Evolutionary conservation across 2,113 vertebrate genomes (phyloP).

Genomic region (Pandion haliaetus): DNA sequence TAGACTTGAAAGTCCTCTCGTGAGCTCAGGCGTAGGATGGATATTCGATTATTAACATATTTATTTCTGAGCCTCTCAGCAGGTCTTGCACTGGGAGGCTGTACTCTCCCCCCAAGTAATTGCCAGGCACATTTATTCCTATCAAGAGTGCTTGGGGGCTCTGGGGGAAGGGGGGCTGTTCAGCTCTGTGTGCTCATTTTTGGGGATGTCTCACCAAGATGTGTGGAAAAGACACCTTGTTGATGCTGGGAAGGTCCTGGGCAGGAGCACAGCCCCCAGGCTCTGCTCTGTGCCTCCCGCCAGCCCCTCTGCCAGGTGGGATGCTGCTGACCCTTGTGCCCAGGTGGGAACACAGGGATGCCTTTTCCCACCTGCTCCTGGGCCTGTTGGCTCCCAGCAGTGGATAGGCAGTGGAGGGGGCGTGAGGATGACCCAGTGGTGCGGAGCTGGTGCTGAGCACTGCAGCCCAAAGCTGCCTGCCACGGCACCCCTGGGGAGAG

Average conservation of each 20-base stretch:
- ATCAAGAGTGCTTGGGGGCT: background rate
- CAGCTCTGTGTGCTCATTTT: background rate
- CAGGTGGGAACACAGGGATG: background rate
- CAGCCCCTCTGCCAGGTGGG: background rate
- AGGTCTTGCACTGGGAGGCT: background rate
- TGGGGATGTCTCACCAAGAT: background rate
- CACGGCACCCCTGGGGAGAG: background rate
- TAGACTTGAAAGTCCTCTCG: constrained; percentile 58
- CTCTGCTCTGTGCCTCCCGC: background rate
- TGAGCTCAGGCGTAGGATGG: constrained; percentile 25
- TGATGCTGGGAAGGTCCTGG: background rate
- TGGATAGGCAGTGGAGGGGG: background rate
- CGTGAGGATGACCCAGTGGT: background rate
- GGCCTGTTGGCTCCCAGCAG: background rate
- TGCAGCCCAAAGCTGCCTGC: background rate
- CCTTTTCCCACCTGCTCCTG: background rate
- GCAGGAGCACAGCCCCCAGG: background rate
- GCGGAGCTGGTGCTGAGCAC: background rate
- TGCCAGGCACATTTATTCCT: background rate
- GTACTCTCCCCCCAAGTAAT: background rate
- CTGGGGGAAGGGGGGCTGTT: background rate
- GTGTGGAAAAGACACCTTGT: background rate
- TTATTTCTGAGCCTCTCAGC: constrained; percentile 38
- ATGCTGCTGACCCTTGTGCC: background rate
- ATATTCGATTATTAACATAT: constrained; percentile 53